These are phyloP conservation scores for Urophycis tenuis DNA, from an alignment of 2,797 vertebrate genomes.

Conservation along the genomic window DNA sequence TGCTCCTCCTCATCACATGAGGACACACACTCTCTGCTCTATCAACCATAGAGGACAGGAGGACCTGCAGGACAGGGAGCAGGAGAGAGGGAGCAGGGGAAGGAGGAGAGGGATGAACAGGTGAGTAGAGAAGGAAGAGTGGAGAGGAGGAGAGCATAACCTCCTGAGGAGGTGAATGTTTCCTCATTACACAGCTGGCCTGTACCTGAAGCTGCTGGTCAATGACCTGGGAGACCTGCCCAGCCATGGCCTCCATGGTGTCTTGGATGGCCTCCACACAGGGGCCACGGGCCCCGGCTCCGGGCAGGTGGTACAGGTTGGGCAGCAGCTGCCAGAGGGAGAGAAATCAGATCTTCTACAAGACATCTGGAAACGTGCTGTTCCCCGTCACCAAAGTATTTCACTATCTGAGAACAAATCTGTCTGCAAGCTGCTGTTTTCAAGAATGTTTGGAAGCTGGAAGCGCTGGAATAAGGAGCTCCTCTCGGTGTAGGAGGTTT, in stretches of 20 bases:
- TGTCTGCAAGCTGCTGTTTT: too few relatives aligned
- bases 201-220: conserved; percentile 91
- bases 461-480: too few relatives aligned
- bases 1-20: conserved; percentile 80
- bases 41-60: conserved; percentile 89
- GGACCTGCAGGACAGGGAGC: conserved; percentile 66
- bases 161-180: not conserved
- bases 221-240: conserved; percentile 84
- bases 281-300: conserved; percentile 51
- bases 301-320: conserved; percentile 85
- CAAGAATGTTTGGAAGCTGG: too few relatives aligned
- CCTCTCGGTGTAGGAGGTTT: too few relatives aligned
- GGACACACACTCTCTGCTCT: conserved; percentile 86
- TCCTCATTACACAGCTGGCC: not conserved
- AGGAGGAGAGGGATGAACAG: not conserved
- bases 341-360: too few relatives aligned
- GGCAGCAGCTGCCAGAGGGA: conserved; percentile 75
- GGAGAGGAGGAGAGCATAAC: not conserved
- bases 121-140: not conserved
- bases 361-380: too few relatives aligned
- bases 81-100: conserved; percentile 7
- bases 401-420: too few relatives aligned
- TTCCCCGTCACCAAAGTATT: too few relatives aligned
- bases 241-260: conserved; percentile 87
- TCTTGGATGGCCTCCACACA: conserved; percentile 84